These are phyloP conservation scores for Jordanella pulchra DNA, from an alignment of 2,797 vertebrate genomes.

Conservation along the genomic window DNA sequence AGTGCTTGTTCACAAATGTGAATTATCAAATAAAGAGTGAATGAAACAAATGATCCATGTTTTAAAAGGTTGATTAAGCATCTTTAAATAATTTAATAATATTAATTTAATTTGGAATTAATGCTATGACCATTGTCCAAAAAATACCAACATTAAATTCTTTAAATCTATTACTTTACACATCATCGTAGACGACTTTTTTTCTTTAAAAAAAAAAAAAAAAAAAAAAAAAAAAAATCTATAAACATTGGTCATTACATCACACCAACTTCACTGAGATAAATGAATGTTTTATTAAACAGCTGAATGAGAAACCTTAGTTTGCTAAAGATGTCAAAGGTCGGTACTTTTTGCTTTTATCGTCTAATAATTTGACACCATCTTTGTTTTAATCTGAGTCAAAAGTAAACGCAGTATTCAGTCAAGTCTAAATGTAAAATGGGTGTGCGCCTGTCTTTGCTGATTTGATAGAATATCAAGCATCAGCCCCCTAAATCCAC, in stretches of 20 bases:
- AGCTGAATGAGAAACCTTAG: neutral
- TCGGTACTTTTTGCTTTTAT: neutral
- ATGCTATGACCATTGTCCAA: no score
- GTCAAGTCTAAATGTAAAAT: neutral
- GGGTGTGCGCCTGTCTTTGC: neutral
- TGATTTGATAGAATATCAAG: neutral
- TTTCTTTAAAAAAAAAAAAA: neutral
- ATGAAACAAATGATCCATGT: no score
- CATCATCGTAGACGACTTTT: no score
- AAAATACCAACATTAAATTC: no score
- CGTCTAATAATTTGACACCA: neutral
- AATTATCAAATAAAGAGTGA: neutral
- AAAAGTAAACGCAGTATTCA: neutral
- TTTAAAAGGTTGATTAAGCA: no score
- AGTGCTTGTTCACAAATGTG: neutral
- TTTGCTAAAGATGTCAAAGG: neutral
- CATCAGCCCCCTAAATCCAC: neutral
- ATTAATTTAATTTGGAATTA: no score
- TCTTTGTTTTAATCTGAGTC: neutral
- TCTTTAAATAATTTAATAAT: no score
- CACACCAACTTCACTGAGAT: neutral
- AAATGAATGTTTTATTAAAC: neutral
- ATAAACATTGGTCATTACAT: neutral
- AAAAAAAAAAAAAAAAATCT: no score
- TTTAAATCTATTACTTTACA: no score